Evolutionary conservation across 1,140 invertebrate species (phyloP).

Genomic region (Meloidogyne chitwoodi): DNA sequence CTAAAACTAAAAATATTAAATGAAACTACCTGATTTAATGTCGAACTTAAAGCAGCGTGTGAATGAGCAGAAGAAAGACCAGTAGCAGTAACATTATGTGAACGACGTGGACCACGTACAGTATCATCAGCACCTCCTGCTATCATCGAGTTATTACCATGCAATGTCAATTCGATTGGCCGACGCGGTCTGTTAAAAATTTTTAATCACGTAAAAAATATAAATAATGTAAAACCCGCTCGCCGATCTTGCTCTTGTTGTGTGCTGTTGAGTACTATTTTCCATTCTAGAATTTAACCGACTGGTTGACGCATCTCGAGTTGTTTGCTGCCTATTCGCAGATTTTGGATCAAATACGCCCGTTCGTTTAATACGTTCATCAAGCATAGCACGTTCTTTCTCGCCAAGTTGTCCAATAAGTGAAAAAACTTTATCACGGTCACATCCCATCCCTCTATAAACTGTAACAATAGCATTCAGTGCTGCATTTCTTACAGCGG

Average conservation of each 20-base stretch:
- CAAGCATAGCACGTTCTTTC: constrained; percentile 85
- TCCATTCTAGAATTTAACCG: background rate
- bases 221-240: constrained; percentile 6
- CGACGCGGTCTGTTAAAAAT: constrained; percentile 1
- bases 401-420: constrained; percentile 86
- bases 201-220: background rate
- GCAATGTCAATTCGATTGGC: background rate
- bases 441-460: constrained; percentile 75
- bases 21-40: background rate
- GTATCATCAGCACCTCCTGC: background rate
- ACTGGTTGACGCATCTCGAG: background rate
- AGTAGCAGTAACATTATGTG: background rate
- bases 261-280: background rate
- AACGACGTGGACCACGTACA: background rate
- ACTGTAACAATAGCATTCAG: constrained; percentile 86
- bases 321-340: background rate
- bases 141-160: constrained; percentile 14
- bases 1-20: constrained; percentile 1
- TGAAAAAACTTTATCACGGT: constrained; percentile 79
- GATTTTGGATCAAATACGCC: constrained; percentile 34
- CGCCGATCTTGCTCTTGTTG: constrained; percentile 8
- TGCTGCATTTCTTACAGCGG: constrained; percentile 88
- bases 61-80: constrained; percentile 14
- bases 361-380: constrained; percentile 86
- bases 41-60: background rate